Conservation (phyloP, 2,113 vertebrate genomes). For the Ageneiosus marmoratus region DNA sequence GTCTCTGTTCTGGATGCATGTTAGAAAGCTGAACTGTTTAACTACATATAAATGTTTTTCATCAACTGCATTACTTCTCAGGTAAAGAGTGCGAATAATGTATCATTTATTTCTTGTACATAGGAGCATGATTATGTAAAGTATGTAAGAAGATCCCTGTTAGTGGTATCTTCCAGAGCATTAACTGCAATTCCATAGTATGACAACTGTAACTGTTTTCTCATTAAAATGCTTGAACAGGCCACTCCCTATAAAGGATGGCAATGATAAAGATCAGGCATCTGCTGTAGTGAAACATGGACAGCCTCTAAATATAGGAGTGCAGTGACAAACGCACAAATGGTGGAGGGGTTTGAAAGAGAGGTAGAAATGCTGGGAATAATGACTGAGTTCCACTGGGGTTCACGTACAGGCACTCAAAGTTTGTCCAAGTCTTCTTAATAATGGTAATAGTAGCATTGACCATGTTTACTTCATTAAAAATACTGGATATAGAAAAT, state of each 20-base stretch:
- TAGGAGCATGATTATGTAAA: not conserved
- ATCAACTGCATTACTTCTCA: not conserved
- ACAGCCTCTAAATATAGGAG: slow-evolving; percentile 28
- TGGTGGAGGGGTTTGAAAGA: slow-evolving; percentile 3
- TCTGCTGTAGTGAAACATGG: slow-evolving; percentile 52
- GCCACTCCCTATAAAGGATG: not conserved
- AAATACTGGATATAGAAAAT: not conserved
- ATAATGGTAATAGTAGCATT: too few species aligned
- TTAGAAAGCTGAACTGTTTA: not conserved
- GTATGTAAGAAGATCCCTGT: not conserved
- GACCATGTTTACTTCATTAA: not conserved
- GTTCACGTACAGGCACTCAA: not conserved
- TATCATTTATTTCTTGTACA: not conserved
- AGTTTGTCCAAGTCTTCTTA: not conserved
- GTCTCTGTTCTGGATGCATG: not conserved
- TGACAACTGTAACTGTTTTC: slow-evolving; percentile 17
- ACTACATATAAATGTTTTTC: not conserved
- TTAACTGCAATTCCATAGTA: not conserved
- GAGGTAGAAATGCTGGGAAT: not conserved
- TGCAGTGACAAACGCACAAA: not conserved
- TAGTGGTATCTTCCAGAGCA: not conserved
- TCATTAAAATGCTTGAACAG: not conserved
- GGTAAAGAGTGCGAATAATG: not conserved
- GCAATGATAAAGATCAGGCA: slow-evolving; percentile 59
- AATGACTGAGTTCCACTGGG: not conserved